Evolutionary conservation across 2,888 invertebrate species (phyloP), one percentile per base, ranked within the genome.

Genomic region (Ellobium chinense): DNA sequence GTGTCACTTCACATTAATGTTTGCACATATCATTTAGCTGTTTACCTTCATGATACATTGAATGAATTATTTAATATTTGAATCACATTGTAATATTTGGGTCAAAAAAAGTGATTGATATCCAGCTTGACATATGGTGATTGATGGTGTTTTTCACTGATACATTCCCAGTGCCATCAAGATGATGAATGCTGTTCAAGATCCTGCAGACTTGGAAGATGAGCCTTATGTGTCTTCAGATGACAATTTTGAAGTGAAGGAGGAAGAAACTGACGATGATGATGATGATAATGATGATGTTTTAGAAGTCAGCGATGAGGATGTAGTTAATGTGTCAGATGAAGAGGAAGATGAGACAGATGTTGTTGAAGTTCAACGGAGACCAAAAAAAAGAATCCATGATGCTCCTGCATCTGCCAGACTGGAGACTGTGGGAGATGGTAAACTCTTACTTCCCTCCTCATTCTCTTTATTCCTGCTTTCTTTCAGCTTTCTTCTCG

Each of bases 161-260:
- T n/a, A 46, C 18, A 12, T 46, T 46, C 18, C 1, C 65, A 75
- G 75, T 54, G 75, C 75, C 1, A 65, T 75, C n/a, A 62, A 75
- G n/a, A 9, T 75, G 54, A 46, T 75, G 46, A 65, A 24, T 56
- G 56, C 46, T 37, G 39, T 75, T 12, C 27, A 39, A 1, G 62
- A 73, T 27, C 12, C 14, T 31, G 3, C 29, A 37, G 75, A 63
- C 3, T 5, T 46, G n/a, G 63, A 63, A 14, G 31, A 7, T 7
- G 60, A 60, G 14, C 14, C 36, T 18, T 60, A 31, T 70, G 12
- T 9, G n/a, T 31, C 37, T 54, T 9, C 18, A 29, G 63, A 34
- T 72, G 21, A 37, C n/a, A 31, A n/a, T 58, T 21, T 34, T 29
- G 60, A 68, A 4, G 58, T n/a, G 7, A 34, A 2, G 56, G 58